Evolutionary conservation across 1,140 invertebrate genomes (phyloP), one percentile per base, ranked within the genome.

Genomic region (Sarcophaga peregrina): DNA sequence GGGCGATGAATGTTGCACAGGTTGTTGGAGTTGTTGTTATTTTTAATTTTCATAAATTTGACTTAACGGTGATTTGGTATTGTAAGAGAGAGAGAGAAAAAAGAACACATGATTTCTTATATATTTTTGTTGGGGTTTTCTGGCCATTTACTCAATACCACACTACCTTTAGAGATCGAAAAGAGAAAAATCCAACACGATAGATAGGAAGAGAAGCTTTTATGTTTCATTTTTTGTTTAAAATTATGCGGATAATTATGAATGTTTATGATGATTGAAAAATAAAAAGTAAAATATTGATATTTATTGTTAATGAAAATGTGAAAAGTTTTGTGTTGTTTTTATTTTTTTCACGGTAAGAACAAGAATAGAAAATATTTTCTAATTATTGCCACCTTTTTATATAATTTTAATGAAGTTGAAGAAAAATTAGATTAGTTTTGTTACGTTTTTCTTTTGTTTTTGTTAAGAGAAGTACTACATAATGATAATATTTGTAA

Each of bases 31-130:
- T 6, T 72, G 17, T 72, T 52, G 47, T 81, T 78, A 20, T 52
- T 82, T 82, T 82, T 82, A 82, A 82, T 82, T 82, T 82, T 82
- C 81, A 82, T 82, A 82, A 82, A 82, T 82, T 82, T 82, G 81
- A 74, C 81, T 82, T 82, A 82, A 82, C 52, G 48, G 81, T 52
- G 81, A 72, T 72, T 74, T 82, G 52, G 62, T 68, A 68, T 68
- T 20, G 17, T 68, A 9, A 68, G 20, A 68, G 10, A n/a, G 15
- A 6, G 15, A 20, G 17, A 9, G 20, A 68, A 20, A n/a, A n/a
- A 6, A 20, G 17, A 9, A 68, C 20, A 1, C n/a, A 9, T 7
- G 62, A 20, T 68, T 68, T 8, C 62, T 68, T 58, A 58, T 58
- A 1, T n/a, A 15, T 58, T 58, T 58, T 58, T 58, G 3, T 1